Evolutionary conservation across 2,113 vertebrate species (phyloP), one percentile per base, ranked within the genome.

Genomic region (Rhodinocichla rosea): DNA sequence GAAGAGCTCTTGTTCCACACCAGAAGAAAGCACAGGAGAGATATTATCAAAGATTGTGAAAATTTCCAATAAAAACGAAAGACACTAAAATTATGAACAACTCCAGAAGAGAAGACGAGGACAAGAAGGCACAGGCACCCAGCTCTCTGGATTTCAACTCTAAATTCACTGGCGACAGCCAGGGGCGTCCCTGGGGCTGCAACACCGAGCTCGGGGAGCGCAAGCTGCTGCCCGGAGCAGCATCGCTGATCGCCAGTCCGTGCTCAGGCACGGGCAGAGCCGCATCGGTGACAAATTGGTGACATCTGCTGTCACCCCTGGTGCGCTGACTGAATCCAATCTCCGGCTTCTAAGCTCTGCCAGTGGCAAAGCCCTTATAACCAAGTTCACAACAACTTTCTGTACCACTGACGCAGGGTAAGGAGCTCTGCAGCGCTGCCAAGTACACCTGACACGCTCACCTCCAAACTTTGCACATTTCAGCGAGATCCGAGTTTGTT

Each of bases 351-450:
- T n/a, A 13, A 16, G 22, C 5, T 14, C 40, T 12, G 33, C 5
- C 19, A 28, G 11, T 8, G 63, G 30, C 64, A 57, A 23, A 49
- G 13, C 32, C 59, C 47, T n/a, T 3, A 15, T 0, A 21, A 13
- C 0, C 19, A 6, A 62, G 57, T 23, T 21, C 22, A 0, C 2
- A 13, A 24, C 23, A 50, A 57, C 47, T 37, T 30, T 55, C 27
- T 5, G 33, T 0, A 1, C n/a, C 44, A 0, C 23, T 1, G 14
- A 30, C 35, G 17, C 59, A 2, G 7, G 6, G 10, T 1, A 11
- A 9, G 7, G 19, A 33, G 11, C 68, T 18, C 52, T 1, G 49
- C 62, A 4, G 69, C 0, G 28, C 63, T 11, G 37, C 59, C 23
- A 6, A 33, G 57, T 27, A 76, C 11, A 27, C 35, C 80, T 11